phyloP scores from a whole-genome alignment of 2,797 vertebrate genomes.

The Myripristis jacobus region DNA sequence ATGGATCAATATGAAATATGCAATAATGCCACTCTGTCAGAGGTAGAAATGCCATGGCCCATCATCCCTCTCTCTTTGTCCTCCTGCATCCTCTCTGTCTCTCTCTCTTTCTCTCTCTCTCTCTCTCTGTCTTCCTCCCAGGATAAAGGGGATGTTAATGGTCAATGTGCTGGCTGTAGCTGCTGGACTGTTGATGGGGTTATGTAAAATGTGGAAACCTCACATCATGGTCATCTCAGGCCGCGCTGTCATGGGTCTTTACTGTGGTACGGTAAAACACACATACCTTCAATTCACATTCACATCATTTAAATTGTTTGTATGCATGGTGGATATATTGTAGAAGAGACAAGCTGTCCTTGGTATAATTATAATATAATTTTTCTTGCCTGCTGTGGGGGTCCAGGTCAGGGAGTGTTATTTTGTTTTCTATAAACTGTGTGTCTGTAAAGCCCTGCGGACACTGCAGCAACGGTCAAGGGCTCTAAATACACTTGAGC shows the following conservation, averaged over 20 bases:
- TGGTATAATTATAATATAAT: too few relatives aligned
- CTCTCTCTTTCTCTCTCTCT: constrained; percentile 6
- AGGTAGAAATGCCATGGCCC: background rate
- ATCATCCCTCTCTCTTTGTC: background rate
- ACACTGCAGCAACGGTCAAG: too few relatives aligned
- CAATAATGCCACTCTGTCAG: background rate
- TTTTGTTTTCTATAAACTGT: too few relatives aligned
- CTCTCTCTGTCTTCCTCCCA: constrained; percentile 61
- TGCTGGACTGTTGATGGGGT: constrained; percentile 91
- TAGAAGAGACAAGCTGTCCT: too few relatives aligned
- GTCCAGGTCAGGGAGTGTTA: too few relatives aligned
- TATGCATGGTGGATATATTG: too few relatives aligned
- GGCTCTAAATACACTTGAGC: too few relatives aligned
- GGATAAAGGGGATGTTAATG: constrained; percentile 92
- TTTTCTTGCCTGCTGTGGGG: too few relatives aligned
- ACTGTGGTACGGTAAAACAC: constrained; percentile 86
- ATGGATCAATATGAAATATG: constrained; percentile 2
- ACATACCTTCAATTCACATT: background rate
- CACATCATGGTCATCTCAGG: constrained; percentile 93
- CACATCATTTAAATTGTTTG: background rate
- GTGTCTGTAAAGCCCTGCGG: too few relatives aligned
- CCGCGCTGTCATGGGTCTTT: constrained; percentile 91
- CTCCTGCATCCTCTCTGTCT: background rate
- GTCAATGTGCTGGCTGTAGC: constrained; percentile 89
- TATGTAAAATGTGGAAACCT: constrained; percentile 89